Base-by-base conservation (phyloP, 92 coral and sea anemone genomes). In the Montipora capitata region DNA sequence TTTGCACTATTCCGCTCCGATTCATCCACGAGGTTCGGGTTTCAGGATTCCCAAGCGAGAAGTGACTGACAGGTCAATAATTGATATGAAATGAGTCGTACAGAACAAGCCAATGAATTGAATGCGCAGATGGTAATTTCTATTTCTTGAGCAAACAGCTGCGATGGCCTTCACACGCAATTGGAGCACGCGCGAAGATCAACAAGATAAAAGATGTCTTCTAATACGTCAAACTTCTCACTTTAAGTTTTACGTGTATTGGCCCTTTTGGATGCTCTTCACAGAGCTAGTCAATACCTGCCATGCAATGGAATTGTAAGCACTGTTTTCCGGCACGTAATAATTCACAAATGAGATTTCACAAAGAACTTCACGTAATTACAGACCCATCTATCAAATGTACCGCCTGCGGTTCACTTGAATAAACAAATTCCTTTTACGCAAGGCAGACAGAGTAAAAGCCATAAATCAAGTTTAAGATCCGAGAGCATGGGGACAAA, bases 131-230 rank as follows among this genome's bases (percentile, higher is more conserved):
- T 72, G 79, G 68, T 83, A 83, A 83, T 83, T 83, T 83, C 79
- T 72, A 72, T 81, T 83, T 69, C 87, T 63, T 83, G 87, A 57
- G 72, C 72, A 83, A 83, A 83, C 87, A 83, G 78, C 87, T 83
- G 87, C 72, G 76, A 74, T 58, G 12, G 72, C 7, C 52, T 81
- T 14, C 10, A 82, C 87, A 83, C 78, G 80, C 81, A 76, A 76
- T 41, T 48, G 12, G 68, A 59, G 68, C 87, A 73, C 71, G 62
- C 79, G 87, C 72, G 68, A 12, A 73, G 87, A 71, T 83, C 14
- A 45, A 20, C 10, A 42, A 64, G 76, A 70, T 70, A 61, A 70
- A 48, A 8, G 0, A 54, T 13, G 61, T 12, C 13, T 12, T 54
- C 10, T 12, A 12, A 7, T 54, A 27, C 78, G 18, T 49, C 44